These are phyloP conservation scores for Cantharis rufa DNA, from an alignment of 2,888 invertebrate genomes.

Conservation along the genomic window DNA sequence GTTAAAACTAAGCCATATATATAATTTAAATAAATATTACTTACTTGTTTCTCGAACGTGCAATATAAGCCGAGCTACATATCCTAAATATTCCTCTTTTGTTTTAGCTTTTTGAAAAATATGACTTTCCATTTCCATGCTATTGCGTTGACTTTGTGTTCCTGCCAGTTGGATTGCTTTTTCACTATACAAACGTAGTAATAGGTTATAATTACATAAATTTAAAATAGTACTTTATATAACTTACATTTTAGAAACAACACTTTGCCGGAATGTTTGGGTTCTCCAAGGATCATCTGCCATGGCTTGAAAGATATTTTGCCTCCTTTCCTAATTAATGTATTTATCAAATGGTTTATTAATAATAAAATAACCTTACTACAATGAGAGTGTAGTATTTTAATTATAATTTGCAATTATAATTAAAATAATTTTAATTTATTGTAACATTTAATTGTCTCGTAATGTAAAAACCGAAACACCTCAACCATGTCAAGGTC, in stretches of 20 bases:
- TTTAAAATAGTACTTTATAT: neutral
- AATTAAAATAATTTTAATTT: neutral
- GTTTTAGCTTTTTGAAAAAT: slow-evolving; percentile 89
- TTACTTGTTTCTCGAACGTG: slow-evolving; percentile 90
- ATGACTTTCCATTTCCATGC: slow-evolving; percentile 92
- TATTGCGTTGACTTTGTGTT: slow-evolving; percentile 82
- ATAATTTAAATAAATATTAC: slow-evolving; percentile 47
- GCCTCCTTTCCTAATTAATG: neutral
- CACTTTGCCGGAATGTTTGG: slow-evolving; percentile 78
- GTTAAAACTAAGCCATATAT: too few species aligned
- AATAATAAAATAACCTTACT: too few species aligned
- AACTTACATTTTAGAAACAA: slow-evolving; percentile 82
- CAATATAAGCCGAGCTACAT: slow-evolving; percentile 86
- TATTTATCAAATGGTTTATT: neutral
- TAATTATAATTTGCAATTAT: neutral
- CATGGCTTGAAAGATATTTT: slow-evolving; percentile 35
- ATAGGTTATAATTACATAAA: neutral
- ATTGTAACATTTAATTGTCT: too few species aligned
- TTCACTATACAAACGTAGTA: slow-evolving; percentile 64
- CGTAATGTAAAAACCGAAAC: too few species aligned
- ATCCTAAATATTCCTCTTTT: slow-evolving; percentile 87
- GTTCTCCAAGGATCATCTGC: slow-evolving; percentile 74
- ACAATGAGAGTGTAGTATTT: neutral
- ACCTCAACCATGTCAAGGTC: too few species aligned
- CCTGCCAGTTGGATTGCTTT: slow-evolving; percentile 85